A percentile compares a stretch with the other conserved stretches of the same genome.
Evolutionary conservation across 92 coral and sea anemone species (phyloP).

Genomic region (Zoanthus sociatus): DNA sequence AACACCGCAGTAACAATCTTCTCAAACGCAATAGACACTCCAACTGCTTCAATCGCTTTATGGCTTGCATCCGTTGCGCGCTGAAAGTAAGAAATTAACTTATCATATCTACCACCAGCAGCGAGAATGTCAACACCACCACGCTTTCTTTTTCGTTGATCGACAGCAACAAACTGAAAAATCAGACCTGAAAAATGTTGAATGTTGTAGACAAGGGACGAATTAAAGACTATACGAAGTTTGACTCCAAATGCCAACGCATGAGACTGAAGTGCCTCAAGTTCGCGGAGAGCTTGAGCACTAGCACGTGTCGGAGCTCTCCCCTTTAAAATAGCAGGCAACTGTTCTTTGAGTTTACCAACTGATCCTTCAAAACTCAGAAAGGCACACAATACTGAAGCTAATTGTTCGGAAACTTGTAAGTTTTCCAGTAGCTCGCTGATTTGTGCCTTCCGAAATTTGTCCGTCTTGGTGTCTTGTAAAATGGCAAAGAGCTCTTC

Average conservation of each 20-base stretch:
- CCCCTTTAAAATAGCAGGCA: conserved; percentile 79
- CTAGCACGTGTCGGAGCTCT: conserved; percentile 67
- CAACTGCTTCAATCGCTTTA: conserved; percentile 86
- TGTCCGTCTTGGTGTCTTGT: conserved; percentile 80
- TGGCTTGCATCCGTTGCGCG: conserved; percentile 73
- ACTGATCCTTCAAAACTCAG: conserved; percentile 86
- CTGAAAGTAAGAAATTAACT: conserved; percentile 78
- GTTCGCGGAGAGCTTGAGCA: conserved; percentile 82
- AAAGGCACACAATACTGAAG: conserved; percentile 71
- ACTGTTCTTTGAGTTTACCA: conserved; percentile 73
- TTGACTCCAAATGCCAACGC: conserved; percentile 72
- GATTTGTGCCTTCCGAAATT: conserved; percentile 74
- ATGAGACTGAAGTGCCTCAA: conserved; percentile 77
- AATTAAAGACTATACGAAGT: conserved; percentile 71
- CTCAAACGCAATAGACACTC: conserved; percentile 90
- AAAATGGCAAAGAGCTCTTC: conserved; percentile 76
- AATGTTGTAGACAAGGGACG: conserved; percentile 84
- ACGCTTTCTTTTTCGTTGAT: conserved; percentile 90
- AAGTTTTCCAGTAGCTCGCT: conserved; percentile 75
- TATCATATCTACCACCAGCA: conserved; percentile 97
- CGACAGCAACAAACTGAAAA: conserved; percentile 96
- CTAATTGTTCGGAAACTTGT: conserved; percentile 73
- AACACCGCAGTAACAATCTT: conserved; percentile 82
- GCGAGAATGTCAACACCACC: conserved; percentile 95
- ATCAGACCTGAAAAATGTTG: conserved; percentile 91